Evolutionary conservation across 2,113 vertebrate species (phyloP).

Genomic region (Cercopithecus mona): DNA sequence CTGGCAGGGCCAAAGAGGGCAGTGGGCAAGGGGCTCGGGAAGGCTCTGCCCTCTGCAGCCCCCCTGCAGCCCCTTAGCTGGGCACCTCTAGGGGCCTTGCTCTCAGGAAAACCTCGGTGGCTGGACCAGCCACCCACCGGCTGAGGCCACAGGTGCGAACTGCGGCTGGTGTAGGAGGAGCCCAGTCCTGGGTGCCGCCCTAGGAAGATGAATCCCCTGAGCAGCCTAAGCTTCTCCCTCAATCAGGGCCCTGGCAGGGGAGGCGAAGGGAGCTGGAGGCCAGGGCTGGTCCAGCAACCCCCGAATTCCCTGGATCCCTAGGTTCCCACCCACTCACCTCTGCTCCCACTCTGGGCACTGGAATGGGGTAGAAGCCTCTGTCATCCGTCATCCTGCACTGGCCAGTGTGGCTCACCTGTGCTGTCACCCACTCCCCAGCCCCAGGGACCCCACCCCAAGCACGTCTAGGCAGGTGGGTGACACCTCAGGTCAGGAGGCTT

Average conservation of each 20-base stretch:
- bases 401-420: too few species aligned
- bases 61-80: too few species aligned
- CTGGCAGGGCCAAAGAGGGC: not conserved
- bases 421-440: not conserved
- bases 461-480: not conserved
- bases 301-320: rapidly evolving
- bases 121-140: rapidly evolving
- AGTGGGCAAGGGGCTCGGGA: not conserved
- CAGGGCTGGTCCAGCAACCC: not conserved
- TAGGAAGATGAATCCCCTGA: not conserved
- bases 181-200: not conserved
- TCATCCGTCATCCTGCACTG: not conserved
- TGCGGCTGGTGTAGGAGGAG: not conserved
- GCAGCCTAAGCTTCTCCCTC: not conserved
- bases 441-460: not conserved
- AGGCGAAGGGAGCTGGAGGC: not conserved
- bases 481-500: not conserved
- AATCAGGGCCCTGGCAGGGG: not conserved
- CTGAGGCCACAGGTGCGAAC: not conserved
- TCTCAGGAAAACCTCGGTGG: not conserved
- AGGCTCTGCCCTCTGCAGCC: not conserved
- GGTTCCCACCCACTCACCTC: too few species aligned
- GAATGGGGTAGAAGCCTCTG: rapidly evolving
- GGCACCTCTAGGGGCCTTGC: not conserved
- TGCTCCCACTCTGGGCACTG: too few species aligned